Evolutionary conservation across 2,888 invertebrate genomes (phyloP), one percentile per base, ranked within the genome.

Genomic region (Ornithoptera priamus): DNA sequence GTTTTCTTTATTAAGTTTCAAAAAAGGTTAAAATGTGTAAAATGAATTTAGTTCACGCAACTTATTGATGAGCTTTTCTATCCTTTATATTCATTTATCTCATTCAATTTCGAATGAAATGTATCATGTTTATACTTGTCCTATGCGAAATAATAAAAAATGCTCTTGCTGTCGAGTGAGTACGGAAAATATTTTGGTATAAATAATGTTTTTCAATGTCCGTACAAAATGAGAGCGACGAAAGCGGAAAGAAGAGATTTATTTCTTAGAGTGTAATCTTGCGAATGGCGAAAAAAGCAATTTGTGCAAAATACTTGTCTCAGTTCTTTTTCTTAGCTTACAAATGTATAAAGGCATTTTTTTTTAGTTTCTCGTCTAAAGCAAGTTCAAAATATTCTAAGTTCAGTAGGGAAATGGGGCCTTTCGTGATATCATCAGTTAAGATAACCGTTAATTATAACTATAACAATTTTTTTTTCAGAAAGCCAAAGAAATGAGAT

Each of bases 221-320:
- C 70, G 70, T 70, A 87, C 86, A 88, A 86, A 87, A 85, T 81
- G 86, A 67, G 65, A 83, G 84, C 78, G 83, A 86, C 85, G 83
- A 85, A 80, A 86, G 85, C 80, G 82, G 85, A 84, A 82, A 83
- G 80, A 82, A 84, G 81, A 88, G 89, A 92, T 91, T 90, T 92
- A 92, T 91, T 85, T 87, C 81, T 86, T 86, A 83, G 89, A 89
- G 90, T 91, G 87, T 90, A 90, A 90, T 91, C 89, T 91, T 87
- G 88, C 79, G 88, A 87, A 89, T 90, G 85, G 87, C 82, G 85
- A 88, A 89, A 88, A 85, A 86, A 89, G 86, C 87, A 87, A 85
- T 86, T 87, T 85, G 79, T 84, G 85, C 84, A 86, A 83, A 87
- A 86, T 86, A 76, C 76, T 76, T 78, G 82, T 86, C 84, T 85